Percentiles rank a stretch among this genome's conserved stretches.
Conservation (phyloP, 2,113 vertebrate genomes). For the Nettapus auritus region DNA sequence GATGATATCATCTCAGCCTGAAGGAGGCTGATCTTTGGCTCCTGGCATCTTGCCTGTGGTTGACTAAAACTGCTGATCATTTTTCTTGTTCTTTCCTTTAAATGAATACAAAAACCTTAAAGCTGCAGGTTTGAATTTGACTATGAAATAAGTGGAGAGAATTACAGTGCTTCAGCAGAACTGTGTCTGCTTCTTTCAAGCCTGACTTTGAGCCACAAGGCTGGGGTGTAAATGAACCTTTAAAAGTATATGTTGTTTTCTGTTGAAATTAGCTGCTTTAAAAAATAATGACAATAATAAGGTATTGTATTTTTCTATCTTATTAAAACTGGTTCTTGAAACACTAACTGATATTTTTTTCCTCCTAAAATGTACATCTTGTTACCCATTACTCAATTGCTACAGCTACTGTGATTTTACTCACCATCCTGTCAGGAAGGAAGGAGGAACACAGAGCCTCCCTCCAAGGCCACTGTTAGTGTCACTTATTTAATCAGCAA, state of each 20-base stretch:
- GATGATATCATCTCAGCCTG: conserved; percentile 75
- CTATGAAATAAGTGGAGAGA: background rate
- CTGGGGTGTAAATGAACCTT: conserved; percentile 25
- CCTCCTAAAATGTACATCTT: background rate
- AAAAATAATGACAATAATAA: background rate
- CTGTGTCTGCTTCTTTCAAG: background rate
- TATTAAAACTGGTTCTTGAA: background rate
- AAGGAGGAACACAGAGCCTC: conserved; percentile 47
- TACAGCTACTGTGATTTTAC: conserved; percentile 8
- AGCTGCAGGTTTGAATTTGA: conserved; percentile 41
- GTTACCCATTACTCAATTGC: background rate
- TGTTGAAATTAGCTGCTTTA: conserved; percentile 9
- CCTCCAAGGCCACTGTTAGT: conserved; percentile 34
- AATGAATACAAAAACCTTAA: conserved; percentile 60
- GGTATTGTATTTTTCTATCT: background rate
- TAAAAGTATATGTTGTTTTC: background rate
- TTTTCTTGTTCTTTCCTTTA: conserved; percentile 60
- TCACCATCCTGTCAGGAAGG: conserved; percentile 50
- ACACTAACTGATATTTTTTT: background rate
- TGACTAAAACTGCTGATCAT: conserved; percentile 71
- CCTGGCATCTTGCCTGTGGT: conserved; percentile 70
- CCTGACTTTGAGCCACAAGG: background rate
- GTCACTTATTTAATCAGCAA: conserved; percentile 60
- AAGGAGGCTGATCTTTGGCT: conserved; percentile 74
- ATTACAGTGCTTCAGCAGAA: background rate